Base-by-base conservation (phyloP, 2,888 invertebrate genomes). In the Dromius quadrimaculatus region DNA sequence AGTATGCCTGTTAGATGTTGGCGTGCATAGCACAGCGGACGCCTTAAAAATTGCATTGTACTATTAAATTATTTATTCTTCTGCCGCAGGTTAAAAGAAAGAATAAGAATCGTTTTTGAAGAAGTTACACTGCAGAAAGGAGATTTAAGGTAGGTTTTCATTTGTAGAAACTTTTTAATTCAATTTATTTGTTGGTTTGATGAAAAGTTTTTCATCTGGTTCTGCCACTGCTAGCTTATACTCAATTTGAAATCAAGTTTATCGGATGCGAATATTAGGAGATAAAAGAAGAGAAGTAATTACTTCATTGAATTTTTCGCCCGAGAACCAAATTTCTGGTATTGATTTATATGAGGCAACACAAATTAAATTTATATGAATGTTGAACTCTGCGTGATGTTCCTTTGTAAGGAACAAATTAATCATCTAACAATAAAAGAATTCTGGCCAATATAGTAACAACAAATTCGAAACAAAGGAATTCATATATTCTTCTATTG, bases 91-190 rank as follows among this genome's bases (percentile, higher is more conserved):
- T 85, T 87, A 77, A 89, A 89, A 78, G 92, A 93, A 83, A 85
- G 92, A 74, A 91, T 95, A 75, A 90, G 92, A 79, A 84, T 95
- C 75, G 86, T 92, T 13, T 94, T 95, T 79, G 93, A 94, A 82
- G 92, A 93, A 84, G 86, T 92, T 75, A 87, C 88, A 64, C 84
- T 93, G 74, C 90, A 92, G 80, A 90, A 90, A 81, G 92, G 91
- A 71, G 92, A 92, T 79, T 83, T 91, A 74, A 93, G 92, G 92
- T 92, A 79, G 83, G 84, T 32, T 45, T 47, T 50, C 50, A 45
- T 64, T 57, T 59, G 13, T 17, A 41, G 34, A 64, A 64, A 64
- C 64, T 64, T 64, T 32, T 50, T 47, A 47, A 62, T 64, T 28
- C 50, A 47, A 19, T 64, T 64, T 50, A 36, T 36, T 59, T 36